Conservation (phyloP, 2,888 invertebrate genomes). For the Exephanes ischioxanthus region DNA sequence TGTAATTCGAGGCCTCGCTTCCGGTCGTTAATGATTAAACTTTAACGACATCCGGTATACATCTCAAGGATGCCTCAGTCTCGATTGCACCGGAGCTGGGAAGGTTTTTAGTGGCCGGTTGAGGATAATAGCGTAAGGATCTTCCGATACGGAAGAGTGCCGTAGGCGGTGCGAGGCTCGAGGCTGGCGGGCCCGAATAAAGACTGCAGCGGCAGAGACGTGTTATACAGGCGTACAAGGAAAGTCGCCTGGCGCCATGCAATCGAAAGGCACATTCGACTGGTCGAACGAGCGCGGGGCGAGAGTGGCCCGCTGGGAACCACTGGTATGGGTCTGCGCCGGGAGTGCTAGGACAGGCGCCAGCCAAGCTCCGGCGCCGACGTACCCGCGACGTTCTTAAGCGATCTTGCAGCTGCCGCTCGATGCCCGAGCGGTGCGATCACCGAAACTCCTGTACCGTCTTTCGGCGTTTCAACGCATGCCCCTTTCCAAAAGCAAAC, state of each 20-base stretch:
- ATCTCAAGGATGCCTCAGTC: neutral
- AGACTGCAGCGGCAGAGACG: conserved; percentile 6
- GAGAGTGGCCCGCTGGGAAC: conserved; percentile 45
- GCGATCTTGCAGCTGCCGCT: conserved; percentile 66
- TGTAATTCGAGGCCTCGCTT: too few relatives aligned
- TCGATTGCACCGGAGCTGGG: neutral
- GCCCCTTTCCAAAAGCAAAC: conserved; percentile 18
- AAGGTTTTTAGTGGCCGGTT: neutral
- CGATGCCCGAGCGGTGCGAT: conserved; percentile 48
- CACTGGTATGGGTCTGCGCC: conserved; percentile 34
- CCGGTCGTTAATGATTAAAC: neutral
- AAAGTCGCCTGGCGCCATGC: conserved; percentile 44
- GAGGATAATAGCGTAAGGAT: neutral
- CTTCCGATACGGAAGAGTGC: conserved; percentile 6
- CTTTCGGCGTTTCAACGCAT: conserved; percentile 51
- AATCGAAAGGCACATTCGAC: conserved; percentile 38
- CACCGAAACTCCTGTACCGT: conserved; percentile 39
- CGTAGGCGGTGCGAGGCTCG: conserved; percentile 12
- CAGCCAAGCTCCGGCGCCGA: conserved; percentile 60
- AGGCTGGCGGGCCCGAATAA: conserved; percentile 20
- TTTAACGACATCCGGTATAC: neutral
- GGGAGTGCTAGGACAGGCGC: conserved; percentile 63
- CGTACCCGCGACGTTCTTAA: conserved; percentile 56
- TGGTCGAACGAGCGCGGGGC: conserved; percentile 45
- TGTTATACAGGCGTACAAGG: conserved; percentile 7